Conservation (phyloP, 2,797 vertebrate genomes). For the Phoebastria nigripes region DNA sequence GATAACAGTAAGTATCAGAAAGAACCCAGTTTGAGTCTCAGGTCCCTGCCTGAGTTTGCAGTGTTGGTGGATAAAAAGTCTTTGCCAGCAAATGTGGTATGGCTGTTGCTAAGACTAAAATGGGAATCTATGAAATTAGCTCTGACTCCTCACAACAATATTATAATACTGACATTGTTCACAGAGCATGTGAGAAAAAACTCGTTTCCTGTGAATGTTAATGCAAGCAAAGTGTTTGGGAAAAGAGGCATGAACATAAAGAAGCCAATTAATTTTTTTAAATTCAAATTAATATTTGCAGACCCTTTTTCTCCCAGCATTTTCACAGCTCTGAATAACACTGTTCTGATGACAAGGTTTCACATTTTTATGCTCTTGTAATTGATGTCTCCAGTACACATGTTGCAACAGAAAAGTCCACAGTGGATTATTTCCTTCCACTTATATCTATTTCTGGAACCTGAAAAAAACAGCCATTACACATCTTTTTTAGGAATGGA, state of each 20-base stretch:
- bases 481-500: constrained; percentile 33
- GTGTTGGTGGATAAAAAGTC: not conserved
- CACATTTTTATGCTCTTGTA: constrained; percentile 39
- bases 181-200: not conserved
- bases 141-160: not conserved
- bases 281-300: not conserved
- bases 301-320: not conserved
- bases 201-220: not conserved
- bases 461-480: not conserved
- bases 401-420: not conserved
- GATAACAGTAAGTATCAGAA: not conserved
- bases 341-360: constrained; percentile 18
- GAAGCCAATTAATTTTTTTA: not conserved
- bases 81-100: not conserved
- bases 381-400: constrained; percentile 30
- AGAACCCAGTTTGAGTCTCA: not conserved
- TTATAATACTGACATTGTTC: not conserved
- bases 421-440: constrained; percentile 37
- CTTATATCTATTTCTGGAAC: constrained; percentile 39
- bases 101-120: not conserved
- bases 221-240: not conserved
- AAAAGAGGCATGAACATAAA: not conserved
- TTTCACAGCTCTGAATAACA: not conserved
- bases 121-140: not conserved
- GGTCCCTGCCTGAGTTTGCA: not conserved